Base-by-base conservation (phyloP, 2,113 vertebrate genomes). In the Mesembrinibis cayennensis region DNA sequence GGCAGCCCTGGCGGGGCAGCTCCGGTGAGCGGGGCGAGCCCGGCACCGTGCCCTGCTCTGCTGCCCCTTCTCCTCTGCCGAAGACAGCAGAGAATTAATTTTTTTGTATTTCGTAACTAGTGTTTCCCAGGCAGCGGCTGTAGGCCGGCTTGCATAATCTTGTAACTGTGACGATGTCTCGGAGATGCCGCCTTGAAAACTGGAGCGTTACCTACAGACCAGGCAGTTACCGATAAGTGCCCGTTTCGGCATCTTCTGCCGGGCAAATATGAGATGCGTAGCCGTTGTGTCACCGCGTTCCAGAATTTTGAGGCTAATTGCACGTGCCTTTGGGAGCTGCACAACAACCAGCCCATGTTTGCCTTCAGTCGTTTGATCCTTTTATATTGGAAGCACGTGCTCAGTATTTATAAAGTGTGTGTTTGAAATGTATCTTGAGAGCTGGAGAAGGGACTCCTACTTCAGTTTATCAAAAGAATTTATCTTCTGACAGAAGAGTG, bases 281-380 rank as follows among this genome's bases (percentile, higher is more conserved):
- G 38, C 52, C n/a, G 2, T 3, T 6, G 34, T 4, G 50, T 20
- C 6, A 21, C 47, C 3, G 56, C 38, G 4, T 10, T 0, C 20
- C 2, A 3, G 40, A 2, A 7, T 56, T 45, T 13, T 3, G 1
- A 5, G 38, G 32, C 13, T 5, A 1, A 9, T 22, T 6, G 9
- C n/a, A 1, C 1, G 13, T 10, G 21, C 27, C 32, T 25, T 8
- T 5, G n/a, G 53, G 53, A 12, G 36, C 49, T 25, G 3, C 40
- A 0, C 40, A 2, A 1, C 10, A 2, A 1, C 45, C 40, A 2
- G 0, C 8, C 63, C 4, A 0, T 4, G 10, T 19, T 20, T 29
- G 36, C 49, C 36, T 3, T 16, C 4, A 0, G n/a, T 7, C 8
- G 2, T 16, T 45, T 23, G 53, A 13, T 19, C 38, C 14, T 66